Base-by-base conservation (phyloP, 64 coral and sea anemone species). In the Dendronephthya gigantea region DNA sequence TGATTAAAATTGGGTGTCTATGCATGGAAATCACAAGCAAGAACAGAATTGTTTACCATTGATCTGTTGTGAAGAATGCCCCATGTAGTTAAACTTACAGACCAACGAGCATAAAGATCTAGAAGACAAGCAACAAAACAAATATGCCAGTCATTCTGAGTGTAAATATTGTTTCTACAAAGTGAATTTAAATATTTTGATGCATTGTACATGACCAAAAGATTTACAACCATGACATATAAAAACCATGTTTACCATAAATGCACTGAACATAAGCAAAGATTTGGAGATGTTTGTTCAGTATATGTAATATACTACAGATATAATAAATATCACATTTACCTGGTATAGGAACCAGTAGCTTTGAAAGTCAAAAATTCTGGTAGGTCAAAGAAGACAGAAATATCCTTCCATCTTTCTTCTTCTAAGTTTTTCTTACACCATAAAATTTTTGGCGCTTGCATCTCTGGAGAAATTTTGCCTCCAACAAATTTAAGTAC, bases 21-120 rank as follows among this genome's bases (percentile, higher is more conserved):
- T 45, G 4, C 41, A 11, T n/a, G n/a, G n/a, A n/a, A n/a, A n/a
- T n/a, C n/a, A n/a, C n/a, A n/a, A n/a, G n/a, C n/a, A n/a, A n/a
- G n/a, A n/a, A n/a, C n/a, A n/a, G n/a, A n/a, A n/a, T 45, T 59
- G 8, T 50, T 87, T 82, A 96, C 94, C 94, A 92, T 84, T 40
- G 39, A 81, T 83, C 43, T 83, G 79, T 48, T 93, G 94, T 84
- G 91, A 91, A 37, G 58, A 47, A 50, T 97, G 91, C 7, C 91
- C 94, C 89, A 93, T 89, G 68, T 91, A 97, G 84, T 97, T 97
- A 48, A 97, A 97, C 69, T 97, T 97, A 45, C 91, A 93, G 11
- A 97, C 91, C 81, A 93, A n/a, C 49, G 94, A 97, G 43, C 94
- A 93, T 43, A 88, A 88, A 25, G 94, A 96, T 83, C 94, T 96